These are phyloP conservation scores for Ophonus ardosiacus DNA, from an alignment of 2,888 invertebrate genomes.

Conservation along the genomic window DNA sequence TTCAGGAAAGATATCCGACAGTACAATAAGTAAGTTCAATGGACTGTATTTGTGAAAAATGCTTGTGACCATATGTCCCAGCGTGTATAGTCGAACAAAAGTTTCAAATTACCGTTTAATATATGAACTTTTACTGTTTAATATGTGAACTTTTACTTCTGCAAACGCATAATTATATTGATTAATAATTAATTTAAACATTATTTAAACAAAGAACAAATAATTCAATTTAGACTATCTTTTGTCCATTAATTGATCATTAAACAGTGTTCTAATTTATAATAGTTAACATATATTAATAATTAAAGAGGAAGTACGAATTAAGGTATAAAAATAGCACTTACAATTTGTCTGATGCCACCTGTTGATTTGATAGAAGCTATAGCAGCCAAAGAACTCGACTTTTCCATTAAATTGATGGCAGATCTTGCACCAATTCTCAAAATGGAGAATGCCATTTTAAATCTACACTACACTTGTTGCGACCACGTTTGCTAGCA, in stretches of 20 bases:
- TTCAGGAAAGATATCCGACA: neutral
- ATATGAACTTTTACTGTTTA: neutral
- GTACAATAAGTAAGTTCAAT: constrained; percentile 14
- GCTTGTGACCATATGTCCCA: neutral
- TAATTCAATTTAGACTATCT: neutral
- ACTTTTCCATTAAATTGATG: constrained; percentile 27
- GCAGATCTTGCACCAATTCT: constrained; percentile 34
- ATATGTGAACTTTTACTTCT: neutral
- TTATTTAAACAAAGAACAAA: constrained; percentile 7
- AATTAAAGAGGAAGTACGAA: constrained; percentile 3
- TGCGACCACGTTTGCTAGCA: constrained; percentile 39
- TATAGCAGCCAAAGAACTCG: constrained; percentile 25
- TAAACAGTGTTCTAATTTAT: constrained; percentile 4
- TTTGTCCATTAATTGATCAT: neutral
- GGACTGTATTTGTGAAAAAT: constrained; percentile 30
- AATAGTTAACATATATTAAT: neutral
- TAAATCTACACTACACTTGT: neutral
- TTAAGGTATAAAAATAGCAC: constrained; percentile 30
- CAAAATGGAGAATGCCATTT: constrained; percentile 54
- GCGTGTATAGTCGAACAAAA: neutral
- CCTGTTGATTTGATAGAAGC: constrained; percentile 12
- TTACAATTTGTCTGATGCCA: constrained; percentile 40
- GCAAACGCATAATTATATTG: neutral
- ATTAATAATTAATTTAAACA: neutral
- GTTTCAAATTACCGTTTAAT: neutral